These are phyloP conservation scores for Diorhabda carinulata DNA, from an alignment of 1,140 invertebrate species.

Conservation along the genomic window DNA sequence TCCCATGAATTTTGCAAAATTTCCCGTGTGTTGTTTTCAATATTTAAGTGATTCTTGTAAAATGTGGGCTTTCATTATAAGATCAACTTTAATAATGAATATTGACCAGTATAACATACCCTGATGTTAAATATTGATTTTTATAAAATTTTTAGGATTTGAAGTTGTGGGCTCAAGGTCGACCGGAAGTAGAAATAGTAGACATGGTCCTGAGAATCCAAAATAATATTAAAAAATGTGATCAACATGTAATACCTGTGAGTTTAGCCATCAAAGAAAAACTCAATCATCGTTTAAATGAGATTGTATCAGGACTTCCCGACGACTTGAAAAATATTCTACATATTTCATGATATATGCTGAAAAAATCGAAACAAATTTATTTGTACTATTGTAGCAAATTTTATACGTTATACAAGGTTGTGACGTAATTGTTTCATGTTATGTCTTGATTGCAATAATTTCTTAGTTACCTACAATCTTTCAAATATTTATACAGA, in stretches of 20 bases:
- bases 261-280: constrained; percentile 67
- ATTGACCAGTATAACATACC: neutral
- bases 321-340: constrained; percentile 87
- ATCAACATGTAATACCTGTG: constrained; percentile 64
- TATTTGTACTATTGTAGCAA: neutral
- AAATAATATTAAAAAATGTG: constrained; percentile 74
- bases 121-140: no score
- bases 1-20: neutral
- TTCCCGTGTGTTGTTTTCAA: neutral
- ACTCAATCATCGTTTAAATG: constrained; percentile 72
- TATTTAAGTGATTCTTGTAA: neutral
- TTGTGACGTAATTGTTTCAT: neutral
- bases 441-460: neutral
- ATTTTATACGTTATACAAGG: neutral
- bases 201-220: constrained; percentile 89
- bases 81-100: neutral
- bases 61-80: neutral
- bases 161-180: constrained; percentile 82
- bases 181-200: constrained; percentile 93
- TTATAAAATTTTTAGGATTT: constrained; percentile 64
- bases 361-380: constrained; percentile 13
- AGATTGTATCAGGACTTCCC: constrained; percentile 79
- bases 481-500: no score
- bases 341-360: constrained; percentile 42
- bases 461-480: neutral